Base-by-base conservation (phyloP, 1,140 invertebrate species). In the Bacillus rossius region DNA sequence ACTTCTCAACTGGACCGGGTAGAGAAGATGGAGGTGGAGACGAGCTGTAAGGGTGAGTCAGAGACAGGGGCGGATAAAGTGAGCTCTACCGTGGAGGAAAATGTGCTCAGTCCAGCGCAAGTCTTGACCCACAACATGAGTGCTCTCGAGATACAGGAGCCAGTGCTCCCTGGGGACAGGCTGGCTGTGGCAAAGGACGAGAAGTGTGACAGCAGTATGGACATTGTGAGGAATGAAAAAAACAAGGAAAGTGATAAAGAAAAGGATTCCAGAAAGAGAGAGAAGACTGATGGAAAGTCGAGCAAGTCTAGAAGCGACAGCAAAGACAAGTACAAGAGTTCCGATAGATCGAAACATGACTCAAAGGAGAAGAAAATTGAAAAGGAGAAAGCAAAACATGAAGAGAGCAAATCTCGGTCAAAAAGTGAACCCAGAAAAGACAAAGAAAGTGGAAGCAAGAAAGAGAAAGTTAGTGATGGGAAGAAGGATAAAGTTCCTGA, bases 21-120 rank as follows among this genome's bases (percentile, higher is more conserved):
- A 65, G 67, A 38, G 65, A 67, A 43, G 69, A 67, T 23, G 65
- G 62, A 59, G 50, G 64, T 16, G 64, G 62, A 51, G 50, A 61
- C 23, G 64, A 67, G 16, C 48, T 58, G 48, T 60, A 64, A 61
- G 8, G 20, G 37, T 34, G 29, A 34, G 29, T 34, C 29, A 7
- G 29, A 34, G 29, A 7, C 29, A 7, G 29, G 29, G 4, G 29
- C 29, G 29, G 29, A 34, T 10, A 34, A 34, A 10, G 29, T 34
- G 5, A 34, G 5, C 5, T 34, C 29, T 10, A 34, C 29, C 29
- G 29, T 34, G 29, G 29, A 34, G 29, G 29, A 34, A 10, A 34
- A 34, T 10, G 29, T 34, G 29, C 29, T 7, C 5, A 34, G 29
- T 10, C 29, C 29, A 7, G 29, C 29, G 29, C 29, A 7, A 10